A percentile compares a stretch with the other conserved stretches of the same genome.
Evolutionary conservation across 2,113 vertebrate genomes (phyloP).

Genomic region (Promerops cafer): DNA sequence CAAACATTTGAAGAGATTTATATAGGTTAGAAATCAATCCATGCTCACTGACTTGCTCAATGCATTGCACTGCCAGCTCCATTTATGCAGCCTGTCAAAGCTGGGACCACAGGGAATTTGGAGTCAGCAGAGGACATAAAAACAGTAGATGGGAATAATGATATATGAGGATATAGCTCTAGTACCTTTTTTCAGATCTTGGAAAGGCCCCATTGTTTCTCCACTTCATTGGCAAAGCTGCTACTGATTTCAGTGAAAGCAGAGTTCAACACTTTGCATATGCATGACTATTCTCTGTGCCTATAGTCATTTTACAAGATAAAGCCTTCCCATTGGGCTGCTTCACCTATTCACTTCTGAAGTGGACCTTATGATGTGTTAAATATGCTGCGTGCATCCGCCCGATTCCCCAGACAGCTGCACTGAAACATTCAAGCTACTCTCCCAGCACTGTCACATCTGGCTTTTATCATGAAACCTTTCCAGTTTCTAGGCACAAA

Average conservation of each 20-base stretch:
- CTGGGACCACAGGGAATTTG: neutral
- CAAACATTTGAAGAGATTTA: constrained; percentile 33
- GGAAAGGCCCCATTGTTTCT: neutral
- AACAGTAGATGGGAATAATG: neutral
- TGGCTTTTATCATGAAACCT: constrained; percentile 24
- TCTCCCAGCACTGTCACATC: neutral
- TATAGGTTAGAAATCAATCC: constrained; percentile 18
- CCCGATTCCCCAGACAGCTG: neutral
- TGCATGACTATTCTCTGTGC: neutral
- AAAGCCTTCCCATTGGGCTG: neutral
- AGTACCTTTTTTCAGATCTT: neutral
- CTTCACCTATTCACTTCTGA: constrained; percentile 33
- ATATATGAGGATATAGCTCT: neutral
- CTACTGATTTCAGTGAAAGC: neutral
- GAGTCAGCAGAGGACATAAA: neutral
- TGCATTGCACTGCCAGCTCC: neutral
- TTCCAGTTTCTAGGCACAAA: constrained; percentile 27
- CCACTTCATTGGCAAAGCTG: neutral
- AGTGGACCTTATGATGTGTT: constrained; percentile 2
- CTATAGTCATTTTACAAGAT: neutral
- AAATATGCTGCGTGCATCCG: neutral
- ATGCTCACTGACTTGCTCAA: neutral
- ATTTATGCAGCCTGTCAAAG: neutral
- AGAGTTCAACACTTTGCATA: neutral
- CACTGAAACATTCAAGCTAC: neutral